Conservation (phyloP, 2,888 invertebrate species). For the Linnaemya tessellans region DNA sequence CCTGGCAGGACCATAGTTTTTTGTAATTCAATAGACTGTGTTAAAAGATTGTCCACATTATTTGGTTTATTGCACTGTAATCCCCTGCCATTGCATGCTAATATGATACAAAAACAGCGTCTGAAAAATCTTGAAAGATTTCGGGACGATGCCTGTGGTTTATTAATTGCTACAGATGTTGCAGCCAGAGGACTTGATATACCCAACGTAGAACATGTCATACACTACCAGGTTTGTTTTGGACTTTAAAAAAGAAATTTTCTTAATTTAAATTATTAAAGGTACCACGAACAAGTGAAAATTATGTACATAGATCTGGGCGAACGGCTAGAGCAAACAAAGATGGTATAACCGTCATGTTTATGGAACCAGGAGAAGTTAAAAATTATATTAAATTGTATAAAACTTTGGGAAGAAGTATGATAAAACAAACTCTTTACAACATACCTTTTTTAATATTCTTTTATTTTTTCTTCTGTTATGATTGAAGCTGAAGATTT, state of each 20-base stretch:
- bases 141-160: constrained; percentile 87
- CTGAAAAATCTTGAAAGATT: constrained; percentile 96
- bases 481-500: constrained; percentile 88
- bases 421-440: constrained; percentile 74
- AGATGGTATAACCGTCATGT: constrained; percentile 94
- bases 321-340: constrained; percentile 95
- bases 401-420: constrained; percentile 92
- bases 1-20: constrained; percentile 97
- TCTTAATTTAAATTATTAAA: constrained; percentile 74
- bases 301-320: constrained; percentile 98
- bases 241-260: neutral
- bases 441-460: constrained; percentile 1
- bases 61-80: constrained; percentile 88
- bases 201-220: constrained; percentile 95
- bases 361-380: constrained; percentile 95
- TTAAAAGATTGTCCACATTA: constrained; percentile 89
- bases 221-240: constrained; percentile 92
- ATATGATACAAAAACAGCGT: constrained; percentile 97
- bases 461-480: neutral
- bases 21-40: constrained; percentile 96
- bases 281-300: constrained; percentile 97
- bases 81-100: constrained; percentile 92
- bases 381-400: constrained; percentile 91
- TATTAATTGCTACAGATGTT: constrained; percentile 97
- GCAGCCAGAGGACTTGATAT: constrained; percentile 99